Evolutionary conservation across 2,113 vertebrate genomes (phyloP).

Genomic region (Melanotaenia duboulayi): DNA sequence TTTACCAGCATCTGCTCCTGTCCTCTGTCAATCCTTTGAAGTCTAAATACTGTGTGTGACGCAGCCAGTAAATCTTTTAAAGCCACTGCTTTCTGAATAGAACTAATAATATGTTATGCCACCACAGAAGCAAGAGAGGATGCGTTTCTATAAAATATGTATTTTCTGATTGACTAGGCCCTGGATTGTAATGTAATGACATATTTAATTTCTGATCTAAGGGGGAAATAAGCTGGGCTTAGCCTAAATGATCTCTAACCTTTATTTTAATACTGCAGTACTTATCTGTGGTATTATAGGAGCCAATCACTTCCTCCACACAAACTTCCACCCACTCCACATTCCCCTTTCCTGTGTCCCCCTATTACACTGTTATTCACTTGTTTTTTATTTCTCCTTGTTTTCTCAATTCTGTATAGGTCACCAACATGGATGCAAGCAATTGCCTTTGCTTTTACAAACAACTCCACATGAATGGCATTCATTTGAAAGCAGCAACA

Average conservation of each 20-base stretch:
- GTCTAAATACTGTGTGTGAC: constrained; percentile 46
- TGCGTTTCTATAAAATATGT: constrained; percentile 71
- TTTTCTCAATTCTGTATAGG: constrained; percentile 36
- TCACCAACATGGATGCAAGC: constrained; percentile 47
- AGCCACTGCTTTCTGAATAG: constrained; percentile 52
- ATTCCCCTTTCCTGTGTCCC: neutral
- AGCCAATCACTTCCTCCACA: constrained; percentile 55
- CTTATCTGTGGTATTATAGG: constrained; percentile 67
- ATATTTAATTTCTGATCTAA: constrained; percentile 74
- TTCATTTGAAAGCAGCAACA: constrained; percentile 36
- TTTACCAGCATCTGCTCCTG: constrained; percentile 46
- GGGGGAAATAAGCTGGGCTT: constrained; percentile 70
- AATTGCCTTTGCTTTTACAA: constrained; percentile 27
- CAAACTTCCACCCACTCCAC: constrained; percentile 11
- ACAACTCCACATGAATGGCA: constrained; percentile 32
- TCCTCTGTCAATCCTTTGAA: constrained; percentile 52
- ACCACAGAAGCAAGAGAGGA: constrained; percentile 28
- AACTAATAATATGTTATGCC: constrained; percentile 61
- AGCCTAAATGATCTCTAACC: constrained; percentile 73
- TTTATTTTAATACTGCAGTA: constrained; percentile 75
- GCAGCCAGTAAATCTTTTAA: constrained; percentile 63
- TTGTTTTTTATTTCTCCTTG: neutral
- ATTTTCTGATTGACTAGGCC: constrained; percentile 68
- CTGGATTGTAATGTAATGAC: constrained; percentile 70
- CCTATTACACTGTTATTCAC: neutral